Base-by-base conservation (phyloP, 2,113 vertebrate species). In the Nerophis ophidion region DNA sequence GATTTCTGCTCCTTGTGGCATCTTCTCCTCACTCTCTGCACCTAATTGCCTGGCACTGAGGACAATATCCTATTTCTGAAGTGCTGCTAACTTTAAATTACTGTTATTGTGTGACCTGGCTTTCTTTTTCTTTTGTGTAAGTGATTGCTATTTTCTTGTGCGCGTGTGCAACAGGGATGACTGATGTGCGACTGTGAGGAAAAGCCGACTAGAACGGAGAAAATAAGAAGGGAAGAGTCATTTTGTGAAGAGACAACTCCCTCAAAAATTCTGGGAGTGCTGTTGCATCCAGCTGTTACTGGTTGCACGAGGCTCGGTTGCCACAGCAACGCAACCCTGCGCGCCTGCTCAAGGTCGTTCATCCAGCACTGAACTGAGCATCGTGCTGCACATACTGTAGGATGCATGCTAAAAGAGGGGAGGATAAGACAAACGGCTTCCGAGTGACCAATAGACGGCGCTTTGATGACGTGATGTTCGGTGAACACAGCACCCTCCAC, bases 211-310 rank as follows among this genome's bases (percentile, higher is more conserved):
- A 51, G 6, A 57, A 33, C 16, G 71, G 66, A 34, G 75, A 42
- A 75, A 62, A 74, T 73, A 69, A 72, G 79, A 70, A 49, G 12
- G n/a, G 57, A 70, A 68, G 81, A 82, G 81, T 88, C 74, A 57
- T 75, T 86, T 86, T 81, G 84, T 88, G 82, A 84, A 72, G 79
- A 77, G 76, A 83, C 77, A 66, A 76, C 84, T 89, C 86, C 86
- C 72, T 79, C 85, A 83, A 81, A 87, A 90, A 88, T 87, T 88
- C 88, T 77, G 83, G 74, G 80, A 85, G 87, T 81, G 87, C 81
- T 84, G 87, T 88, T 86, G 85, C 86, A 90, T 89, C 89, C 89
- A 90, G 89, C 89, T 90, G 89, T 89, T 89, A 86, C 86, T 86
- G 86, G 89, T 88, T 90, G 86, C 70, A 77, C 81, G 86, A 87